A percentile compares a stretch with the other conserved stretches of the same genome.
Evolutionary conservation across 1,140 invertebrate species (phyloP).

Genomic region (fruit fly (Drosophila melanogaster)): Release_6_plus_ISO1_MT NT_033777.3:13556501-13557000

Average conservation of each 20-base stretch:
- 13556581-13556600: conserved; percentile 24
- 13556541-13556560: conserved; percentile 8
- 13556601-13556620: conserved; percentile 42
- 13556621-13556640: conserved; percentile 1
- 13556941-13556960: too few relatives aligned
- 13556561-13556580: conserved; percentile 25
- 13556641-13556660: neutral
- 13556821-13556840: conserved; percentile 60
- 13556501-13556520: conserved; percentile 56
- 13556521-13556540: conserved; percentile 56
- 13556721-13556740: conserved; percentile 81
- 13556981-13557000: too few relatives aligned
- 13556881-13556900: conserved; percentile 19
- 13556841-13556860: conserved; percentile 83
- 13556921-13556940: too few relatives aligned
- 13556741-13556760: conserved; percentile 83
- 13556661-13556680: conserved; percentile 46
- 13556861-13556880: conserved; percentile 66
- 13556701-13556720: conserved; percentile 83
- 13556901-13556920: neutral
- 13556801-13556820: conserved; percentile 28
- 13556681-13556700: conserved; percentile 70
- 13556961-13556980: too few relatives aligned
- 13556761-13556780: conserved; percentile 74
- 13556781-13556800: conserved; percentile 42